Evolutionary conservation across 2,888 invertebrate genomes (phyloP).

Genomic region (Platycheirus rosarum): DNA sequence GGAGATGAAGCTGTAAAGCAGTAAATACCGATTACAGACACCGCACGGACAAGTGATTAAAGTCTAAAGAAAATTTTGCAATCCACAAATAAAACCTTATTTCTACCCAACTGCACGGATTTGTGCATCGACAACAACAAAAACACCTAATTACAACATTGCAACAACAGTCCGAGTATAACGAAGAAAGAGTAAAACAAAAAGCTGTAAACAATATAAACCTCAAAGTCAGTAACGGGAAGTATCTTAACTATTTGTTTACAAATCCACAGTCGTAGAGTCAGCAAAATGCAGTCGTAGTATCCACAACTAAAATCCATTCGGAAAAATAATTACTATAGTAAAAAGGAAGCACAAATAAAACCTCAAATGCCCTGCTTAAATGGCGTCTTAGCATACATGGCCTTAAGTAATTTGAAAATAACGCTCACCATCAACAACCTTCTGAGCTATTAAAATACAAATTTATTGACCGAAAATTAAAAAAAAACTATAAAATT

Average conservation of each 20-base stretch:
- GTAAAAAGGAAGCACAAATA: slow-evolving; percentile 38
- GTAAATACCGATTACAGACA: too few species aligned
- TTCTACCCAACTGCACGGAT: too few species aligned
- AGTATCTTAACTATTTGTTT: neutral
- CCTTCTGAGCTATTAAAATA: neutral
- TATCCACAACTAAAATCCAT: slow-evolving; percentile 23
- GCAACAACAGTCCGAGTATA: too few species aligned
- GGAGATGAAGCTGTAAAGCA: too few species aligned
- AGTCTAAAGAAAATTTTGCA: too few species aligned
- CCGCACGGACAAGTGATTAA: too few species aligned
- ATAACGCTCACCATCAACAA: neutral
- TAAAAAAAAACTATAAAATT: neutral
- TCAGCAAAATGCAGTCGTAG: neutral
- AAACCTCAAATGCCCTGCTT: slow-evolving; percentile 43
- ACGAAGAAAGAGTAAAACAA: too few species aligned
- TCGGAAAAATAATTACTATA: slow-evolving; percentile 13
- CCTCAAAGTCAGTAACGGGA: neutral
- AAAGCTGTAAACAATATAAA: neutral
- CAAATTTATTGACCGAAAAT: neutral
- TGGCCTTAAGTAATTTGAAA: slow-evolving; percentile 10
- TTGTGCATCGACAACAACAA: too few species aligned
- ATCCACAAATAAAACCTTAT: too few species aligned
- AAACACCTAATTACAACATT: too few species aligned
- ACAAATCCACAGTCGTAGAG: too few species aligned
- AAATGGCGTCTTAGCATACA: slow-evolving; percentile 48